phyloP scores from a whole-genome alignment of 92 coral and sea anemone genomes.

The Metridium senile region DNA sequence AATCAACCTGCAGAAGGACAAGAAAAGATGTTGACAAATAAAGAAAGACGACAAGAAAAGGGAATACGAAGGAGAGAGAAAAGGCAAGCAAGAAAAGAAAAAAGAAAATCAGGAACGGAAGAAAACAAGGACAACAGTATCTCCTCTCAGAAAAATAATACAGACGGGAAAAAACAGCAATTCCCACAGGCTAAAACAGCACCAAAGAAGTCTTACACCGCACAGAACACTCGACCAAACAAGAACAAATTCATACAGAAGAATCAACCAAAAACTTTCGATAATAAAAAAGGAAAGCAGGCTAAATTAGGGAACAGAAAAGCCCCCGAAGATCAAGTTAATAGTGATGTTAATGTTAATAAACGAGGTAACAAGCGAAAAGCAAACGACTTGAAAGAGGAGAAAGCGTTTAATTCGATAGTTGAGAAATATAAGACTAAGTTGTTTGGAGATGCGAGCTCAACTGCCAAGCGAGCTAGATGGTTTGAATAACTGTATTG shows the following conservation, averaged over 20 bases:
- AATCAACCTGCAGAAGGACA: constrained; percentile 23
- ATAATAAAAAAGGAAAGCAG: constrained; percentile 9
- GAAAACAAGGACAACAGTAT: constrained; percentile 6
- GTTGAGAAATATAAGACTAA: constrained; percentile 88
- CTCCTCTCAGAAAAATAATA: constrained; percentile 15
- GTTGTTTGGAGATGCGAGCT: constrained; percentile 66
- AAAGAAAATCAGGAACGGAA: constrained; percentile 18
- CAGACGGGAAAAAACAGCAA: neutral
- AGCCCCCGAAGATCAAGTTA: neutral
- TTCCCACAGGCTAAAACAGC: neutral
- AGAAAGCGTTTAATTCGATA: constrained; percentile 71
- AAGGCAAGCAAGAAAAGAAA: constrained; percentile 55
- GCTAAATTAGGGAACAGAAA: neutral
- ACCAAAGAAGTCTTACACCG: neutral
- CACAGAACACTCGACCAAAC: neutral
- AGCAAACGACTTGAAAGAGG: constrained; percentile 68
- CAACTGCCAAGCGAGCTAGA: constrained; percentile 55
- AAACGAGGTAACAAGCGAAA: constrained; percentile 45
- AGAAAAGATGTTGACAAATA: constrained; percentile 52
- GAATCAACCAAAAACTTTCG: neutral
- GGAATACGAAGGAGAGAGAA: constrained; percentile 55
- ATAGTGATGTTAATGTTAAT: neutral
- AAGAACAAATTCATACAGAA: neutral
- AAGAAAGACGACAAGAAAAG: constrained; percentile 66
- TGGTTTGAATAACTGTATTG: constrained; percentile 65